Conservation (phyloP, 2,113 vertebrate species). For the Parotia lawesii region DNA sequence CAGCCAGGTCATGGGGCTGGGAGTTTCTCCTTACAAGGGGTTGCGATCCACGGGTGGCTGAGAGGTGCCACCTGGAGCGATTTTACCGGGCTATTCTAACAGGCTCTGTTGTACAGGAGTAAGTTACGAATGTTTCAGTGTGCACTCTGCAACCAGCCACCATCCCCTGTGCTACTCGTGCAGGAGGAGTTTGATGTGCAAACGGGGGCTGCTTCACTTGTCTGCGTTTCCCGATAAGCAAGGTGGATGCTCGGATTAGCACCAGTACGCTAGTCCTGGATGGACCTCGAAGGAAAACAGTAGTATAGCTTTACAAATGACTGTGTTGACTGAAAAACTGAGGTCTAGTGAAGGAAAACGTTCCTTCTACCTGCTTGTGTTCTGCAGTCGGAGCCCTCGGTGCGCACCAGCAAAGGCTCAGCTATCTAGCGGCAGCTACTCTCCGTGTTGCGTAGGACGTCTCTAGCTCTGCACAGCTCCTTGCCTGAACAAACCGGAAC, state of each 20-base stretch:
- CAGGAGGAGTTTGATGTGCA: background rate
- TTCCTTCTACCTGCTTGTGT: conserved; percentile 25
- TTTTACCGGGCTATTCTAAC: conserved; percentile 28
- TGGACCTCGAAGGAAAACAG: background rate
- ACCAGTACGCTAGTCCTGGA: background rate
- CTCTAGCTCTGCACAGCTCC: background rate
- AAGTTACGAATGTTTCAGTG: background rate
- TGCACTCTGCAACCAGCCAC: background rate
- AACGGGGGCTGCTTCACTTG: background rate
- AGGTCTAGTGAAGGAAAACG: background rate
- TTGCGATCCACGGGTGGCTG: background rate
- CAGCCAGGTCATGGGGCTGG: background rate
- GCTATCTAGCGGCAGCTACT: conserved; percentile 20
- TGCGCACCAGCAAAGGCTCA: conserved; percentile 62
- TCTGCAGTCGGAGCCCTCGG: conserved; percentile 43
- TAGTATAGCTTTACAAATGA: background rate
- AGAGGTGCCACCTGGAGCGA: background rate
- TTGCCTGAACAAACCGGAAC: background rate
- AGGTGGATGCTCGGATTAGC: background rate
- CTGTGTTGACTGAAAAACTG: background rate
- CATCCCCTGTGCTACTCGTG: background rate
- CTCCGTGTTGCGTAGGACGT: background rate
- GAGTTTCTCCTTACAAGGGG: conserved; percentile 11
- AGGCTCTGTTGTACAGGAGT: conserved; percentile 30
- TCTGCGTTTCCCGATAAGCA: background rate